Conservation (phyloP, 2,113 vertebrate genomes). For the Mus musculus region DNA sequence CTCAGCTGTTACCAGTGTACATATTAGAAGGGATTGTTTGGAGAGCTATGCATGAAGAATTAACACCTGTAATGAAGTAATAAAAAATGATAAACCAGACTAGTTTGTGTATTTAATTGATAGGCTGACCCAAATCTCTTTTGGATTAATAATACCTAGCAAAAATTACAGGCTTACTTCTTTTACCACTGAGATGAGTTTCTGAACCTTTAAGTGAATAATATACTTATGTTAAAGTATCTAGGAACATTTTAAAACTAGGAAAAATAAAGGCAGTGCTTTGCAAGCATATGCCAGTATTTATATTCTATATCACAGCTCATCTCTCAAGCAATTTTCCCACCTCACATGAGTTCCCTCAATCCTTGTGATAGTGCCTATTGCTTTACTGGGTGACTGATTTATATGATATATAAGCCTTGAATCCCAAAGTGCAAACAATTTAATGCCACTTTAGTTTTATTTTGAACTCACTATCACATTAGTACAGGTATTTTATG, state of each 20-base stretch:
- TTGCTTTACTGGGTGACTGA: slow-evolving; percentile 25
- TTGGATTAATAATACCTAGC: slow-evolving; percentile 52
- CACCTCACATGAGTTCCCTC: slow-evolving; percentile 1
- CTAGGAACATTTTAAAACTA: background rate
- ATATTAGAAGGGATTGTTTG: background rate
- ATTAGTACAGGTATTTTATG: slow-evolving; percentile 32
- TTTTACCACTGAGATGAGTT: background rate
- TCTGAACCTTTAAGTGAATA: background rate
- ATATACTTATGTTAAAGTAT: slow-evolving; percentile 32
- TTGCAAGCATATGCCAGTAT: slow-evolving; percentile 45
- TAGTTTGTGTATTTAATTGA: background rate
- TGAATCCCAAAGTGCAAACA: slow-evolving; percentile 29
- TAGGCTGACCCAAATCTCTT: slow-evolving; percentile 28
- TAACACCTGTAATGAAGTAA: background rate
- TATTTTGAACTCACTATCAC: slow-evolving; percentile 33
- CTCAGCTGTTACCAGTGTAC: background rate
- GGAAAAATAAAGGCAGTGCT: background rate
- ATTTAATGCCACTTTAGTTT: slow-evolving; percentile 54
- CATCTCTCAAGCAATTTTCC: slow-evolving; percentile 45
- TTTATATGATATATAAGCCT: background rate
- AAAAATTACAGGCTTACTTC: slow-evolving; percentile 40
- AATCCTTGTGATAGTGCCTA: background rate
- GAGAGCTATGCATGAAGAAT: background rate
- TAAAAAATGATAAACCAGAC: background rate
- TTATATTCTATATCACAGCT: slow-evolving; percentile 32